These are phyloP conservation scores for Erannis defoliaria DNA, from an alignment of 2,888 invertebrate species.

Conservation along the genomic window DNA sequence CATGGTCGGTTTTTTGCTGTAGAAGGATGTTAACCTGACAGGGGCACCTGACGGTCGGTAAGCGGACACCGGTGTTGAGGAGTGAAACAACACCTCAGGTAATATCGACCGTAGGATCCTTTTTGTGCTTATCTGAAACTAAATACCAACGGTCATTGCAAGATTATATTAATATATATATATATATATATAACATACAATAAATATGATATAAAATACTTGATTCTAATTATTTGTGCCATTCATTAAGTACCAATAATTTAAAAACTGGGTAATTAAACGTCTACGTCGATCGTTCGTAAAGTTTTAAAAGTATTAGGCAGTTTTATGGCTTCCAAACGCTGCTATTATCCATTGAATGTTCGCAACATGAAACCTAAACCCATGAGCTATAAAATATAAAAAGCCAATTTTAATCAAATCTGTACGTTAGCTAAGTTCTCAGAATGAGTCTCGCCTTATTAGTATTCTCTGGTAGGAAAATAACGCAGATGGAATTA, in stretches of 20 bases:
- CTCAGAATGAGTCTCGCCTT: constrained; percentile 62
- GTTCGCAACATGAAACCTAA: constrained; percentile 2
- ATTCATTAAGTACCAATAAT: no score
- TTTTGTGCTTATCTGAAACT: neutral
- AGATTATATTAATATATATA: no score
- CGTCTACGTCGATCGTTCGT: no score
- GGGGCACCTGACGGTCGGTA: constrained; percentile 35
- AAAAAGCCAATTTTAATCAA: constrained; percentile 39
- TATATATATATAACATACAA: no score
- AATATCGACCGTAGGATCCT: constrained; percentile 13
- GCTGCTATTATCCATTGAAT: neutral
- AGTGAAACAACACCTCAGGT: constrained; percentile 12
- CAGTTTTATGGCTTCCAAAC: neutral
- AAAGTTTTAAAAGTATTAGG: no score
- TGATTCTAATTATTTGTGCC: no score
- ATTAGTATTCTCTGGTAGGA: constrained; percentile 72
- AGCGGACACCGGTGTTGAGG: constrained; percentile 31
- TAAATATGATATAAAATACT: no score
- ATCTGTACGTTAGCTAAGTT: constrained; percentile 45
- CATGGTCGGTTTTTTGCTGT: constrained; percentile 33
- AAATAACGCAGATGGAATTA: constrained; percentile 72
- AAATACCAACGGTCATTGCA: no score
- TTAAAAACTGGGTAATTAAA: neutral
- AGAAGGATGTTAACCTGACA: constrained; percentile 38
- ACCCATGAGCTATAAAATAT: constrained; percentile 17